phyloP scores from a whole-genome alignment of 53 echinoderm and acorn worm genomes.

The Apostichopus leukothele region DNA sequence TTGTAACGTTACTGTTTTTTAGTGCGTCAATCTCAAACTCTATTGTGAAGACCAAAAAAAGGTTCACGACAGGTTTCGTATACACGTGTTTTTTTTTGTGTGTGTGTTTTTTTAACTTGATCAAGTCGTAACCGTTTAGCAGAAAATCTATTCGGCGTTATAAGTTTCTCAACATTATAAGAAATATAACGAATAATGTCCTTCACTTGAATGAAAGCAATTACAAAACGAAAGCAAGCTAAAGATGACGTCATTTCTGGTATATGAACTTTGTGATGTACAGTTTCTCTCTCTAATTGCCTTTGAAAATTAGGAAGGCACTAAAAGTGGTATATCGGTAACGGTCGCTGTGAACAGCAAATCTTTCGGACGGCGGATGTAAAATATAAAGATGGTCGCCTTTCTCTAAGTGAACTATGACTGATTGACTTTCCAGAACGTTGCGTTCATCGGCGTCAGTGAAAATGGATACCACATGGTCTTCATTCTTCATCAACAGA shows the following conservation, averaged over 20 bases:
- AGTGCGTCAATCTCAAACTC: too few species aligned
- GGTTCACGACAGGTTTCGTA: too few species aligned
- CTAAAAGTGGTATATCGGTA: constrained; percentile 74
- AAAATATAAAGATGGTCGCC: constrained; percentile 68
- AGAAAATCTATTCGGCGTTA: too few species aligned
- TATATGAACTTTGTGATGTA: neutral
- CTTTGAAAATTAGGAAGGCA: constrained; percentile 88
- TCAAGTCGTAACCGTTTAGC: too few species aligned
- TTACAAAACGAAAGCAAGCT: too few species aligned
- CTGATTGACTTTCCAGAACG: constrained; percentile 73
- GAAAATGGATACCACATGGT: constrained; percentile 47
- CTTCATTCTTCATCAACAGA: constrained; percentile 63
- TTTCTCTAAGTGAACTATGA: constrained; percentile 62
- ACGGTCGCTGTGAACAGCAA: constrained; percentile 67
- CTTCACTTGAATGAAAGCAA: too few species aligned
- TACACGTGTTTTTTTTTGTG: too few species aligned
- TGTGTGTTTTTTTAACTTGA: too few species aligned
- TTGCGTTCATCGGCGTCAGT: constrained; percentile 55
- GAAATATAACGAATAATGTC: too few species aligned
- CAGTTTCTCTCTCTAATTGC: constrained; percentile 5
- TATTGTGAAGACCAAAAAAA: too few species aligned
- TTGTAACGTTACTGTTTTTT: too few species aligned
- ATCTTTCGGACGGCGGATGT: constrained; percentile 61
- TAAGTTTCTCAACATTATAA: too few species aligned
- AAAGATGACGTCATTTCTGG: neutral